These are phyloP conservation scores for Antechinus flavipes DNA, from an alignment of 2,113 vertebrate species.

Conservation along the genomic window DNA sequence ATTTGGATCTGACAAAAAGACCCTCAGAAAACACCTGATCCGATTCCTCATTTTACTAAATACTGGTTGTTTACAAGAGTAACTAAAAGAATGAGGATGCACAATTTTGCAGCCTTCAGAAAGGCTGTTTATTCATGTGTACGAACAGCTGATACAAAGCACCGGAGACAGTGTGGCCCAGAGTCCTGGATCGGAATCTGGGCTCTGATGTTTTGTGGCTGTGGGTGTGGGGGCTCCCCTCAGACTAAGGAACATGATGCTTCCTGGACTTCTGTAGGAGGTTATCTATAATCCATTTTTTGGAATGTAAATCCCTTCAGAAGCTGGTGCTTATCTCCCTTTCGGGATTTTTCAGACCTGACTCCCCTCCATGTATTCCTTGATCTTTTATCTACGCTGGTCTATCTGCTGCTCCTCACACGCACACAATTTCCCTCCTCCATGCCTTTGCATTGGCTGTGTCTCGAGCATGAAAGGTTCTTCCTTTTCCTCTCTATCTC, in stretches of 20 bases:
- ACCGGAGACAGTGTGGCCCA: background rate
- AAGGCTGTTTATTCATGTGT: background rate
- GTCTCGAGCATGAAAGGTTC: background rate
- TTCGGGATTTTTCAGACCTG: background rate
- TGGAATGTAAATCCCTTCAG: background rate
- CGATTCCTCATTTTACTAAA: background rate
- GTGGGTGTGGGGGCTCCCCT: background rate
- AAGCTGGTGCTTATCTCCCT: background rate
- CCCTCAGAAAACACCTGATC: background rate
- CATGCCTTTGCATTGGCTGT: background rate
- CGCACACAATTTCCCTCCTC: background rate
- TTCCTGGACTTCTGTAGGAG: background rate
- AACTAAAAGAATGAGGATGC: background rate
- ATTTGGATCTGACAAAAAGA: background rate
- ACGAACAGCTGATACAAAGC: background rate
- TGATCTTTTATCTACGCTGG: background rate
- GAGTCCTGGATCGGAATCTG: no score
- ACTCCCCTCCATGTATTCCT: background rate
- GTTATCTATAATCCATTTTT: background rate
- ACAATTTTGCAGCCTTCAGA: background rate
- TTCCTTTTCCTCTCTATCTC: background rate
- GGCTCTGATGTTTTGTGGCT: background rate
- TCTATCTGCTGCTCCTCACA: background rate
- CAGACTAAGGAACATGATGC: background rate
- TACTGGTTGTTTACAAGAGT: background rate